phyloP scores from a whole-genome alignment of 2,113 vertebrate genomes.

The Notarius lentiginosus region DNA sequence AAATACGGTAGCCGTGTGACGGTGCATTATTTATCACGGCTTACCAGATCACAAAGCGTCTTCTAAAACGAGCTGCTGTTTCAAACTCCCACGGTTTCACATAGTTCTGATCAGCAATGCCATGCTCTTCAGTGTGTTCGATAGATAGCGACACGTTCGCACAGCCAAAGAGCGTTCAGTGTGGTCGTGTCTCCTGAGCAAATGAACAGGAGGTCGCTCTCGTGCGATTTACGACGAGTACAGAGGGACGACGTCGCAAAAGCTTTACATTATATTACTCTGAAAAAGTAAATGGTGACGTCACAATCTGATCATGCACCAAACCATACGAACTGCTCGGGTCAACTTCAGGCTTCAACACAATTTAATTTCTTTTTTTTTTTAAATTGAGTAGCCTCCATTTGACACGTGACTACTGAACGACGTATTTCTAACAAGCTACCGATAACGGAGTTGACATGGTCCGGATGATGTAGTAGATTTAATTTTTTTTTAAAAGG shows the following conservation, averaged over 20 bases:
- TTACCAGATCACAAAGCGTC: slow-evolving; percentile 13
- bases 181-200: not conserved
- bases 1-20: slow-evolving; percentile 18
- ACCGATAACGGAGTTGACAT: too few species aligned
- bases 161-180: too few species aligned
- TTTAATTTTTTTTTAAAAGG: too few species aligned
- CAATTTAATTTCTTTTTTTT: not conserved
- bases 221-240: not conserved
- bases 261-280: not conserved
- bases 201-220: not conserved
- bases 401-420: not conserved
- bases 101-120: not conserved
- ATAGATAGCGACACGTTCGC: not conserved
- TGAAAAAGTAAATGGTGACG: not conserved
- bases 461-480: too few species aligned
- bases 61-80: not conserved
- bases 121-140: not conserved
- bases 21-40: slow-evolving; percentile 45
- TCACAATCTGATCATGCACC: too few species aligned
- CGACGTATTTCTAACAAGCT: not conserved
- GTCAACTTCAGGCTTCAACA: not conserved
- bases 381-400: not conserved
- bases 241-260: not conserved
- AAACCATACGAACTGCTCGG: not conserved
- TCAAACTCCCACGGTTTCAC: not conserved